Percentiles rank a stretch among this genome's conserved stretches.
Evolutionary conservation across 2,888 invertebrate genomes (phyloP).

Genomic region (Schizotus pectinicornis): DNA sequence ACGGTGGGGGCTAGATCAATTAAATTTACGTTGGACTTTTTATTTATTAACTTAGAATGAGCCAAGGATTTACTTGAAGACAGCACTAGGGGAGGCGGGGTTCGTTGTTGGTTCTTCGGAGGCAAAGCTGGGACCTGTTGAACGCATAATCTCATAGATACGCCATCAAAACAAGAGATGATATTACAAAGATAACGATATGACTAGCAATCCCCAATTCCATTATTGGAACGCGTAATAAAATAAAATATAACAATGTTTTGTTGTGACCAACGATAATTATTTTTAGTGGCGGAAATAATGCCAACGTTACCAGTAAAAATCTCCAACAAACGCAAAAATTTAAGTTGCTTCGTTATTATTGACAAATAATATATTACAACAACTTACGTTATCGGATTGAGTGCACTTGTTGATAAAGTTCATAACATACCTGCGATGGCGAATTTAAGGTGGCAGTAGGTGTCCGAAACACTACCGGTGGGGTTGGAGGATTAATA

Average conservation of each 20-base stretch:
- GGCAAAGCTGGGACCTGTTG: conserved; percentile 50
- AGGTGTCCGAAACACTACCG: background rate
- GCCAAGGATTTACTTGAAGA: conserved; percentile 36
- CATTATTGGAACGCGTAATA: no score
- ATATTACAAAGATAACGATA: background rate
- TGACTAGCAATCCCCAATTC: no score
- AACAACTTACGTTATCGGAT: no score
- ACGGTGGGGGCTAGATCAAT: conserved; percentile 64
- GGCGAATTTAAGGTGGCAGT: conserved; percentile 3
- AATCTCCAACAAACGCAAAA: no score
- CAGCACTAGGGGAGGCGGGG: conserved; percentile 47
- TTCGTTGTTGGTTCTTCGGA: conserved; percentile 53
- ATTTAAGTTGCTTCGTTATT: no score
- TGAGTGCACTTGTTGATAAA: background rate
- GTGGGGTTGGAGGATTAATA: background rate
- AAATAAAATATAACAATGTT: no score
- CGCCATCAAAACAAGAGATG: background rate
- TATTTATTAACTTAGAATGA: conserved; percentile 33
- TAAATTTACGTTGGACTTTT: conserved; percentile 58
- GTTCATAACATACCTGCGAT: background rate
- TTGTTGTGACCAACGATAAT: no score
- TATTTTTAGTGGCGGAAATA: no score
- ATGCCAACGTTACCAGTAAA: no score
- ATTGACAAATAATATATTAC: no score
- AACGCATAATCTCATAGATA: background rate